Evolutionary conservation across 2,797 vertebrate genomes (phyloP), one percentile per base, ranked within the genome.

Genomic region (Silurus lanzhouensis): DNA sequence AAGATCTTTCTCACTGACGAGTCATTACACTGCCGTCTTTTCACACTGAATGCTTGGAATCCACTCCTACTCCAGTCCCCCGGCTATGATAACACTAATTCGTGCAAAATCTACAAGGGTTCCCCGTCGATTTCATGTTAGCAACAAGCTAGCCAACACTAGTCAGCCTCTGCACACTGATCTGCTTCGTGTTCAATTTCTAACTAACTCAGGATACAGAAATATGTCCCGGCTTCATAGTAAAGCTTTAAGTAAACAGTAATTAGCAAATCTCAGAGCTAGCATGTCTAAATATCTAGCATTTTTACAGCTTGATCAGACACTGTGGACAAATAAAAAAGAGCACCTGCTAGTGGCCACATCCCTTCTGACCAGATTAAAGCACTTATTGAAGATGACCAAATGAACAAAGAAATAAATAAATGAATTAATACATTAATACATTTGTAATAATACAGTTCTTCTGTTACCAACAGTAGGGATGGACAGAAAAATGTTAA

Each of bases 401-500:
- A 25, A 58, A 27, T 75, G 0, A 57, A 31, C 46, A 46, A 9
- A 10, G 14, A 31, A 31, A 25, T 17, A 17, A 72, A 12, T n/a
- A 72, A 72, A 52, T 3, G 0, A 14, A 74, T 74, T 12, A 25
- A 25, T 14, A 0, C 31, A 38, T 38, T 38, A 3, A 2, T 38
- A 2, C n/a, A n/a, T n/a, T n/a, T n/a, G n/a, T n/a, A n/a, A n/a
- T n/a, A n/a, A n/a, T n/a, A n/a, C 17, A 74, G 71, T 12, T 60
- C 19, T 20, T 15, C 19, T 2, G 31, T 61, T 61, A 61, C 57
- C 57, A 44, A 58, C 14, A 44, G 31, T 63, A 61, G 57, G 57
- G 31, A 79, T 46, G 58, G 31, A 58, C 76, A 79, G 13, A 12
- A 79, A 63, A 46, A 79, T 44, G 31, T 64, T 79, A 46, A 63